phyloP scores from a whole-genome alignment of 2,888 invertebrate species.

The Colostygia pectinataria region DNA sequence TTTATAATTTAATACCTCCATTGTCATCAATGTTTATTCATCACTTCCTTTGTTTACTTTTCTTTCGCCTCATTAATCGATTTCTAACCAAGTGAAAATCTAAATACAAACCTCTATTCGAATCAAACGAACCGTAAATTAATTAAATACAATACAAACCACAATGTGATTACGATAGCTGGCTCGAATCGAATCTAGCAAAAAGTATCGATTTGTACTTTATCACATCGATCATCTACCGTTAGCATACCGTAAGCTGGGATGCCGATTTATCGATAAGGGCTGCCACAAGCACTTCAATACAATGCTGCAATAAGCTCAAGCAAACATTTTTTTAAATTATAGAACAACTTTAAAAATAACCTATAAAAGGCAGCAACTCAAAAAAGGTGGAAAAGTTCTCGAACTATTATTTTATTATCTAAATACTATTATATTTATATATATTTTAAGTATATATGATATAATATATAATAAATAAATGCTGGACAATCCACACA shows the following conservation, averaged over 20 bases:
- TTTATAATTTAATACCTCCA: no score
- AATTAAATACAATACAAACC: conserved; percentile 57
- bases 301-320: no score
- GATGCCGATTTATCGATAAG: conserved; percentile 64
- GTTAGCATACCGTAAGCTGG: conserved; percentile 71
- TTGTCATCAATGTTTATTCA: conserved; percentile 7
- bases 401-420: no score
- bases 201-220: conserved; percentile 64
- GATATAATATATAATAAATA: no score
- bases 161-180: conserved; percentile 63
- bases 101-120: conserved; percentile 40
- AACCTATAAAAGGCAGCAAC: no score
- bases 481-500: no score
- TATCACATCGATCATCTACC: conserved; percentile 66
- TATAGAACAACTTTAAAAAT: no score
- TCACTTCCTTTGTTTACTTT: conserved; percentile 10
- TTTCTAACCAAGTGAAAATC: conserved; percentile 33
- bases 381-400: no score
- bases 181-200: conserved; percentile 58
- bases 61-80: conserved; percentile 24
- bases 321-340: no score
- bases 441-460: no score
- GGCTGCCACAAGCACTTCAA: conserved; percentile 30
- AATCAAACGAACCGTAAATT: conserved; percentile 51
- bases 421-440: no score